Evolutionary conservation across 2,113 vertebrate species (phyloP), one percentile per base, ranked within the genome.

Genomic region (Columba livia): DNA sequence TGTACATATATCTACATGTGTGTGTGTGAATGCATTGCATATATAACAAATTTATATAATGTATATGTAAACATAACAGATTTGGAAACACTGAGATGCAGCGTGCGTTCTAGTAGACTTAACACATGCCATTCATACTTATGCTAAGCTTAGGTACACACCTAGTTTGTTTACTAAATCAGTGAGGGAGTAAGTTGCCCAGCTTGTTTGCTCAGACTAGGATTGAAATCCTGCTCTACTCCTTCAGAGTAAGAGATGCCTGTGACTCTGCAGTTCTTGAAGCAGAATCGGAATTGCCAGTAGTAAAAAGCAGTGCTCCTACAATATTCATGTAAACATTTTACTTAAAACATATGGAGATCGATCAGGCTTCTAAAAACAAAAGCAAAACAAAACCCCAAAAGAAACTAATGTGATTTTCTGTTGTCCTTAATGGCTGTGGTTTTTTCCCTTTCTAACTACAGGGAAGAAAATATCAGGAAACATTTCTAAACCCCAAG

Each of bases 191-290:
- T 48, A 89, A 88, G 10, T 75, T 56, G 61, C 40, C 87, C 74
- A 93, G 90, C 73, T 73, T 88, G 82, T 90, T 96, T 95, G 71
- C 85, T 54, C 84, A 67, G 51, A 72, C 31, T 50, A 47, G 40
- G 85, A 53, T 7, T 96, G 96, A 94, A 94, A 95, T 78, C 61
- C 44, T 86, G 80, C 94, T 95, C 71, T 95, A 67, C 78, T 96
- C 24, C 72, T 86, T 67, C 72, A 51, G 32, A 74, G n/a, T 42
- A 96, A 89, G 44, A 79, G 58, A 36, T 73, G 42, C n/a, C 54
- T 82, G 24, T 84, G 82, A 95, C 80, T 85, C 85, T 73, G 50
- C 48, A 78, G 50, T 83, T 97, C 89, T 78, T 90, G 48, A 91
- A 94, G 81, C 42, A 90, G 77, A 94, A 65, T 29, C 65, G 64